Conservation (phyloP, 2,797 vertebrate genomes). For the Smutsia temminckii region DNA sequence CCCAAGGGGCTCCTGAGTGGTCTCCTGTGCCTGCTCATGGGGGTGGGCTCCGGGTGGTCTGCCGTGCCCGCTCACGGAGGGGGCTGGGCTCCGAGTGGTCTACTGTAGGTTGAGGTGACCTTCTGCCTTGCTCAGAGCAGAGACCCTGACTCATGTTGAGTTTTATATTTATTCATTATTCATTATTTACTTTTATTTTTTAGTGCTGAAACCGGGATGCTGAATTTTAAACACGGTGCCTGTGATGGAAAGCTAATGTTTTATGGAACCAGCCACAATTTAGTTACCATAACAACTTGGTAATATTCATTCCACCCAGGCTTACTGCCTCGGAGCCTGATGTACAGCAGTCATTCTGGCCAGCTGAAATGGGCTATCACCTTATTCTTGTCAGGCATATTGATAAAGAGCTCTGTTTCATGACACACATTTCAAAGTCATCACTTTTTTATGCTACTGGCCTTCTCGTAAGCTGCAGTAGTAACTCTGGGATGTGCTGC, state of each 20-base stretch:
- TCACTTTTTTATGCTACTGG: conserved; percentile 58
- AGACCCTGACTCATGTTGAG: conserved; percentile 15
- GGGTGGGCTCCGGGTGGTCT: no score
- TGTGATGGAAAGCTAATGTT: conserved; percentile 53
- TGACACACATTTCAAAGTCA: conserved; percentile 56
- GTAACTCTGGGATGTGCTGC: neutral
- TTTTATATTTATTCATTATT: no score
- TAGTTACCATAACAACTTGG: conserved; percentile 85
- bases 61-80: no score
- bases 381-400: conserved; percentile 69
- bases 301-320: conserved; percentile 74
- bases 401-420: conserved; percentile 65
- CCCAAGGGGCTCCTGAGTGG: neutral
- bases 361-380: conserved; percentile 74
- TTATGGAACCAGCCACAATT: conserved; percentile 76
- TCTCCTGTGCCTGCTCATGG: neutral
- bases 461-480: conserved; percentile 52
- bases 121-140: neutral
- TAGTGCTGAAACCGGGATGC: no score
- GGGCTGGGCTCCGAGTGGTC: neutral
- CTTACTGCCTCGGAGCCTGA: conserved; percentile 43
- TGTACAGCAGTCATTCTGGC: conserved; percentile 73
- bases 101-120: neutral
- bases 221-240: conserved; percentile 67
- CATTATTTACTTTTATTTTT: no score